Evolutionary conservation across 2,888 invertebrate species (phyloP).

Genomic region (Caenorhabditis angaria): DNA sequence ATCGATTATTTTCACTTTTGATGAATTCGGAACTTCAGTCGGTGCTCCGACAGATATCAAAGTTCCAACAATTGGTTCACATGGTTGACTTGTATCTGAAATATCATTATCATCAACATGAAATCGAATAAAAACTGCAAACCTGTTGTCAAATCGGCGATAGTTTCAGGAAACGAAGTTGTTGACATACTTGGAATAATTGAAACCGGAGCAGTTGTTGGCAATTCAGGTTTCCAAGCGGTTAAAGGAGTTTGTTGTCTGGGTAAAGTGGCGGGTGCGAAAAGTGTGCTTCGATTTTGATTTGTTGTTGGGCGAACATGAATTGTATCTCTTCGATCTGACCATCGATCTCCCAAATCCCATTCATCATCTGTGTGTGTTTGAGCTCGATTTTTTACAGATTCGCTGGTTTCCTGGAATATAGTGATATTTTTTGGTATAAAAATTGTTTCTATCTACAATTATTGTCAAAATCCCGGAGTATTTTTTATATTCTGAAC

Average conservation of each 20-base stretch:
- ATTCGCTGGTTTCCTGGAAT: too few relatives aligned
- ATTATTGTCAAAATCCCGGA: too few relatives aligned
- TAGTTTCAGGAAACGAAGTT: conserved; percentile 30
- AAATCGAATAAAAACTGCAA: neutral
- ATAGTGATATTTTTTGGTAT: too few relatives aligned
- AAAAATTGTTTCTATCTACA: too few relatives aligned
- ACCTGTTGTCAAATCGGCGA: neutral
- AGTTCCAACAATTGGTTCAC: conserved; percentile 29
- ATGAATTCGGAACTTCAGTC: conserved; percentile 8
- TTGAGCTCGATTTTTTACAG: neutral
- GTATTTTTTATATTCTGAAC: too few relatives aligned
- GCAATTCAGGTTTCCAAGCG: conserved; percentile 39
- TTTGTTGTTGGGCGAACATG: conserved; percentile 12
- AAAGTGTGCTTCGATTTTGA: conserved; percentile 4
- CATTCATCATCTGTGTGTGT: conserved; percentile 26
- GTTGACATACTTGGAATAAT: conserved; percentile 42
- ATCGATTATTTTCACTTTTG: neutral
- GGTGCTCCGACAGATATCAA: conserved; percentile 31
- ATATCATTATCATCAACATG: neutral
- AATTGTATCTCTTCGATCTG: conserved; percentile 33
- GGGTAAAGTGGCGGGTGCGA: conserved; percentile 53
- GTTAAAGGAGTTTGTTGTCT: conserved; percentile 44
- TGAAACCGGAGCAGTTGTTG: conserved; percentile 34
- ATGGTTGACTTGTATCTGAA: conserved; percentile 2
- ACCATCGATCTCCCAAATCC: conserved; percentile 38